Evolutionary conservation across 2,888 invertebrate species (phyloP).

Genomic region (Polydrusus pterygomalis): DNA sequence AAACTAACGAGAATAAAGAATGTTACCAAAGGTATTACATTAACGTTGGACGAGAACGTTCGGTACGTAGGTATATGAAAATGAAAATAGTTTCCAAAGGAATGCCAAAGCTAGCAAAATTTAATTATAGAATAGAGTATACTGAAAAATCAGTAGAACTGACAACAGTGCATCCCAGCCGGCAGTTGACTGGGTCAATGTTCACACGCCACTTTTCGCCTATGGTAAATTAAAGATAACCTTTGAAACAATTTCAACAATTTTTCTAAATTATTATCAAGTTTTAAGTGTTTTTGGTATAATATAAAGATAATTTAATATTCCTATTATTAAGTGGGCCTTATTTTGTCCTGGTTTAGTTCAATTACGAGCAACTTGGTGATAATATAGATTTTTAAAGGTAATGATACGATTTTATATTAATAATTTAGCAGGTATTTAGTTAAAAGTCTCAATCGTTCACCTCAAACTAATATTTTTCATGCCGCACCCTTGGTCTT

Average conservation of each 20-base stretch:
- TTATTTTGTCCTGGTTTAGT: constrained; percentile 3
- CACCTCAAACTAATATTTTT: background rate
- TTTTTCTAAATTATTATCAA: constrained; percentile 5
- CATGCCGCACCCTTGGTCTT: background rate
- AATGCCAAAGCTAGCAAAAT: background rate
- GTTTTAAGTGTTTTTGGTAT: constrained; percentile 9
- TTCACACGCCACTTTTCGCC: constrained; percentile 18
- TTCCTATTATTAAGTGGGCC: background rate
- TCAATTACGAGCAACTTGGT: background rate
- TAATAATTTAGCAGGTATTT: constrained; percentile 6
- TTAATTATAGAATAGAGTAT: background rate
- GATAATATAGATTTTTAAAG: constrained; percentile 7
- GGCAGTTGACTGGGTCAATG: constrained; percentile 18
- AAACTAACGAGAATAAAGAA: no score
- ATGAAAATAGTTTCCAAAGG: no score
- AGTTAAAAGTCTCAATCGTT: background rate
- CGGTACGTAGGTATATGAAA: no score
- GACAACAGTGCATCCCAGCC: constrained; percentile 2
- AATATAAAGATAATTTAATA: constrained; percentile 16
- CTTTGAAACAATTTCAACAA: constrained; percentile 17
- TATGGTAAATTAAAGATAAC: constrained; percentile 28
- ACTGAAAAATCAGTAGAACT: background rate
- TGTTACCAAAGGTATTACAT: no score
- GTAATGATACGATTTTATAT: constrained; percentile 5
- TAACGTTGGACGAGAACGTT: no score